Evolutionary conservation across 2,888 invertebrate species (phyloP).

Genomic region (Omphaloscelis lunosa): DNA sequence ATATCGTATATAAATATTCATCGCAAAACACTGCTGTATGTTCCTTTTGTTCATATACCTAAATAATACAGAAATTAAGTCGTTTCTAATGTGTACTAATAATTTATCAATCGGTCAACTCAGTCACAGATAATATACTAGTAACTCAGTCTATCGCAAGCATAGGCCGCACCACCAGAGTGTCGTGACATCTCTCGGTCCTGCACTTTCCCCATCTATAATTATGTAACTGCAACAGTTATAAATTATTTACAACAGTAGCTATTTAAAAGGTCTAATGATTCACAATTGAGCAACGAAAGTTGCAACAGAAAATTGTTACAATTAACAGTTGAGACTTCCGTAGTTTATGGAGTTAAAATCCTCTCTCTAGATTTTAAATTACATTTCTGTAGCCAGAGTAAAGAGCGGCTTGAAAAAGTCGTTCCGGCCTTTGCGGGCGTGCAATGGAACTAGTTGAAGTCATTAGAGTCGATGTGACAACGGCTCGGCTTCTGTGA

Average conservation of each 20-base stretch:
- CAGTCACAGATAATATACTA: too few relatives aligned
- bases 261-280: conserved; percentile 31
- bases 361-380: conserved; percentile 51
- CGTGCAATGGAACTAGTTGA: conserved; percentile 63
- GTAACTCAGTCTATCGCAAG: background rate
- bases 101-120: too few relatives aligned
- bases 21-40: background rate
- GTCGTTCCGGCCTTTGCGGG: conserved; percentile 63
- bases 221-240: background rate
- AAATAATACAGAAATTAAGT: background rate
- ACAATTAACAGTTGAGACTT: conserved; percentile 45
- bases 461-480: conserved; percentile 74
- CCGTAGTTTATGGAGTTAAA: conserved; percentile 49
- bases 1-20: background rate
- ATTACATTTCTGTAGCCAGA: conserved; percentile 56
- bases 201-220: background rate
- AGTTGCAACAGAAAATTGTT: conserved; percentile 39
- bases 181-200: background rate
- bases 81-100: background rate
- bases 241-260: conserved; percentile 15
- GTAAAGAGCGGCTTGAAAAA: conserved; percentile 62
- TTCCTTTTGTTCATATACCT: background rate
- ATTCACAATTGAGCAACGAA: conserved; percentile 41
- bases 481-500: conserved; percentile 70
- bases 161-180: background rate